A percentile compares a stretch with the other conserved stretches of the same genome.
Conservation (phyloP, 2,888 invertebrate genomes). For the Hydraecia micacea region DNA sequence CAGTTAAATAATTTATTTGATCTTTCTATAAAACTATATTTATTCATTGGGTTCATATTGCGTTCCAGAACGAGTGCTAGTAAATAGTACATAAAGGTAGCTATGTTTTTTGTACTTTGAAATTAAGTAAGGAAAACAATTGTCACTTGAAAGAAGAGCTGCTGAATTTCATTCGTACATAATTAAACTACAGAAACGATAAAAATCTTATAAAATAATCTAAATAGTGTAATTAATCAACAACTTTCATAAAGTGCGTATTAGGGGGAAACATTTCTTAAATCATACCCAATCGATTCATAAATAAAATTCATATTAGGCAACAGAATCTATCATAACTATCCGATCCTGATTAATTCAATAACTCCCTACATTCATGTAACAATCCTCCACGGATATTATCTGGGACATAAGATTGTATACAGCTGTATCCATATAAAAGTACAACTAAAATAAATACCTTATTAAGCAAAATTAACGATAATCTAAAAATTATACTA, state of each 20-base stretch:
- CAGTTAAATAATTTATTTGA: constrained; percentile 85
- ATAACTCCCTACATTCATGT: constrained; percentile 61
- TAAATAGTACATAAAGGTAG: constrained; percentile 79
- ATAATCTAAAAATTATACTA: constrained; percentile 84
- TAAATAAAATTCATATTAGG: constrained; percentile 75
- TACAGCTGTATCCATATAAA: constrained; percentile 89
- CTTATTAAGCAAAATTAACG: constrained; percentile 88
- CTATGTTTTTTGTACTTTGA: constrained; percentile 88
- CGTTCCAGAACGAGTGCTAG: constrained; percentile 79
- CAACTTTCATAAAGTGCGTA: constrained; percentile 79
- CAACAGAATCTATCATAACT: constrained; percentile 68
- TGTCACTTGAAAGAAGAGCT: constrained; percentile 80
- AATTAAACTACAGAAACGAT: constrained; percentile 83
- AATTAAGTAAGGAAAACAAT: constrained; percentile 82
- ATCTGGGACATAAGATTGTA: constrained; percentile 80
- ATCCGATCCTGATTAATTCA: constrained; percentile 65
- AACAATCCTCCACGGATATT: constrained; percentile 71
- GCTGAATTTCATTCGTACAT: constrained; percentile 83
- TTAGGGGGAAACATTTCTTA: constrained; percentile 75
- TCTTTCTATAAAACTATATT: constrained; percentile 80
- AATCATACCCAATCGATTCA: constrained; percentile 72
- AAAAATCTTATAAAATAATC: constrained; percentile 80
- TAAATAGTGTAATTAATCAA: constrained; percentile 81
- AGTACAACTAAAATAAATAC: constrained; percentile 90
- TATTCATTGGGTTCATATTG: constrained; percentile 76